phyloP scores from a whole-genome alignment of 2,113 vertebrate species.

The Rhadina sibilatrix region DNA sequence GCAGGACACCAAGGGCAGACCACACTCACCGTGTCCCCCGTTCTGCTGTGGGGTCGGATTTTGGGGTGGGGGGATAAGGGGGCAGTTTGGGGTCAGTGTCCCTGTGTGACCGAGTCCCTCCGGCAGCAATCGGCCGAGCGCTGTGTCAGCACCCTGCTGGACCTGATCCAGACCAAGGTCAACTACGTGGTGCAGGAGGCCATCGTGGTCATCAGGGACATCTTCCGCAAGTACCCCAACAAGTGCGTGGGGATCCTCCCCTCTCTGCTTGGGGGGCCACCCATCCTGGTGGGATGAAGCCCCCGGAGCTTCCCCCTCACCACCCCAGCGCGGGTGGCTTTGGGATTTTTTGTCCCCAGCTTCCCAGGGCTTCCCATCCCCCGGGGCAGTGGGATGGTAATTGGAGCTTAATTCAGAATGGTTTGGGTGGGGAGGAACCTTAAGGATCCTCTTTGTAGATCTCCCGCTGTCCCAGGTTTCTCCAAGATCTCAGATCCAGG shows the following conservation, averaged over 20 bases:
- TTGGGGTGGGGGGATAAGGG: no score
- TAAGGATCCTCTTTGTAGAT: no score
- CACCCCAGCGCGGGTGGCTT: neutral
- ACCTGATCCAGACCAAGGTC: slow-evolving; percentile 98
- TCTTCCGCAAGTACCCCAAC: slow-evolving; percentile 99
- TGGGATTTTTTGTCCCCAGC: neutral
- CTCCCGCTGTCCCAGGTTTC: no score
- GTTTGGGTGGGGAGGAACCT: no score
- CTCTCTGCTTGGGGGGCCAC: neutral
- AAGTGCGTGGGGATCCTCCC: slow-evolving; percentile 77
- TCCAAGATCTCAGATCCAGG: neutral
- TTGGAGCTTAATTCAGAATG: neutral
- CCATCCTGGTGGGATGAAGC: neutral
- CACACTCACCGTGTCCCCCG: fast-evolving
- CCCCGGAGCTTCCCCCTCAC: neutral
- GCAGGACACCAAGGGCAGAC: neutral
- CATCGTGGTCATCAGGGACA: slow-evolving; percentile 98
- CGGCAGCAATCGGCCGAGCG: slow-evolving; percentile 73
- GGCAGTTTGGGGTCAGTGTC: neutral
- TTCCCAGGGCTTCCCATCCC: neutral
- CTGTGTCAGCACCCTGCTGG: slow-evolving; percentile 94
- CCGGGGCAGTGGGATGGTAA: fast-evolving
- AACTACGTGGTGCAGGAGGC: slow-evolving; percentile 99
- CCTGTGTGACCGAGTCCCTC: neutral
- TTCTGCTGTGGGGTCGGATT: neutral